A percentile compares a stretch with the other conserved stretches of the same genome.
These are phyloP conservation scores for Fukomys damarensis DNA, from an alignment of 2,113 vertebrate species.

Conservation along the genomic window DNA sequence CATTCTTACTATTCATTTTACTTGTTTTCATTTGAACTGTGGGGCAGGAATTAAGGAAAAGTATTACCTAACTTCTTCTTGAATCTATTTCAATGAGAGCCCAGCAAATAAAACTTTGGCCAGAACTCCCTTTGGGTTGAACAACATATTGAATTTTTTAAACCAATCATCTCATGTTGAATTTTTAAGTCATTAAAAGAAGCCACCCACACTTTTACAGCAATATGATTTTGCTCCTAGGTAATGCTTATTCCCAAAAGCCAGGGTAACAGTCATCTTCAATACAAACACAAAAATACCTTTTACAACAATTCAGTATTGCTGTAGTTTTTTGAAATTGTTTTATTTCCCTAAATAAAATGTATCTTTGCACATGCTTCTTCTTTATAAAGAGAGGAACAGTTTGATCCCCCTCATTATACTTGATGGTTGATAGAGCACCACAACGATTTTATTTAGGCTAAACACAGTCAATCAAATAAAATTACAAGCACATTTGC, in stretches of 20 bases:
- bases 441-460: background rate
- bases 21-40: background rate
- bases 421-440: background rate
- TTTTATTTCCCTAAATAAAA: background rate
- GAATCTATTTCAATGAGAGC: background rate
- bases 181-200: background rate
- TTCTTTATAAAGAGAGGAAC: background rate
- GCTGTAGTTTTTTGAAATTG: background rate
- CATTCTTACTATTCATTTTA: background rate
- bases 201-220: background rate
- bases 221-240: background rate
- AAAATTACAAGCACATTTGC: slow-evolving; percentile 13
- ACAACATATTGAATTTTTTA: background rate
- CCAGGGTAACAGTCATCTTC: background rate
- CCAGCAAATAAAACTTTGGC: background rate
- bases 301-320: background rate
- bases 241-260: background rate
- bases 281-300: background rate
- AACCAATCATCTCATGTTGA: background rate
- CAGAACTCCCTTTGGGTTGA: background rate
- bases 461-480: slow-evolving; percentile 41
- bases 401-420: background rate
- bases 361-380: background rate
- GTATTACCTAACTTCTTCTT: background rate
- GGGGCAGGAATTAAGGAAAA: background rate